Evolutionary conservation across 2,888 invertebrate species (phyloP), one percentile per base, ranked within the genome.

Genomic region (Lasius fuliginosus): DNA sequence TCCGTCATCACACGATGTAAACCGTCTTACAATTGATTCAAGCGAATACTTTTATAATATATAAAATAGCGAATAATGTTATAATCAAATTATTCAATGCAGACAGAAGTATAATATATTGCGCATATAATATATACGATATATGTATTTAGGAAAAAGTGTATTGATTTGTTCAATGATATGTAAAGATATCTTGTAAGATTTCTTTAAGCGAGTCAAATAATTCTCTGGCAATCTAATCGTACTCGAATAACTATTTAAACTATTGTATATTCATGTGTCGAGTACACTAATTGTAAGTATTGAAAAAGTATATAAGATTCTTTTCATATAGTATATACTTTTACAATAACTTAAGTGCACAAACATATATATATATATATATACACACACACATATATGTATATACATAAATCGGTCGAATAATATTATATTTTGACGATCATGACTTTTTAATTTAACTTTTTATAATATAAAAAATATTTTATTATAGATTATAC

Each of bases 1-100:
- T 73, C 79, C 79, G 60, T 81, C 79, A 81, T 81, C 79, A 62
- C 79, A 73, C 79, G 73, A 73, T 62, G 79, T 73, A 73, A 81
- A 81, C 73, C 79, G 60, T 46, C 46, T 81, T 73, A 36, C 73
- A 73, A 81, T 81, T 73, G 46, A 81, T 73, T 62, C 79, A 46
- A 46, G 46, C 73, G 53, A 53, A 49, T 49, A 49, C 15, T 49
- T 49, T 18, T 5, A 5, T 33, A 33, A 18, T 49, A 49, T 36
- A 53, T 53, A 53, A 53, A 53, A 27, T 36, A 36, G 18, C 46
- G 46, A 73, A 76, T 67, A 53, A 69, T 58, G 3, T 49, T 49
- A 18, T 18, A 49, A 49, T 49, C 40, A 68, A 77, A 68, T 67
- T 67, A 77, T 71, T 46, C 2, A 60, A 60, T 36, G 6, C 15